phyloP scores from a whole-genome alignment of 1,140 invertebrate species.

The Drosophila sp. region DNA sequence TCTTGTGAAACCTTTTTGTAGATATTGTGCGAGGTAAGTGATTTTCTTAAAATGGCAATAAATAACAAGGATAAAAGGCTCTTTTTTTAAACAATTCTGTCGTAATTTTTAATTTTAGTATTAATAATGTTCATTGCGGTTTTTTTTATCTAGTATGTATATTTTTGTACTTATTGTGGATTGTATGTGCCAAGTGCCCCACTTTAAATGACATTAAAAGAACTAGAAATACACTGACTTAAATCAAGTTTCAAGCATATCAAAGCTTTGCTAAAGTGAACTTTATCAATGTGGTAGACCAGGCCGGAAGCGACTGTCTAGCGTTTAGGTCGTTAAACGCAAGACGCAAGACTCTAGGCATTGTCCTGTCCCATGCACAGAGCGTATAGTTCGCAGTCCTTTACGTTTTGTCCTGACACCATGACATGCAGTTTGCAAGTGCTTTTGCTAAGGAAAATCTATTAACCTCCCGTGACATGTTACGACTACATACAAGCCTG shows the following conservation, averaged over 20 bases:
- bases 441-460: constrained; percentile 74
- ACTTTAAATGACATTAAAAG: constrained; percentile 13
- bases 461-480: constrained; percentile 81
- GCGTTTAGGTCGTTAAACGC: constrained; percentile 7
- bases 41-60: too few relatives aligned
- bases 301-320: constrained; percentile 37
- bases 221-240: constrained; percentile 10
- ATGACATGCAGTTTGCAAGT: constrained; percentile 68
- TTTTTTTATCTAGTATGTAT: too few relatives aligned
- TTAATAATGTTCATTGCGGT: too few relatives aligned
- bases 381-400: constrained; percentile 20
- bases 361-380: constrained; percentile 1
- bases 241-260: constrained; percentile 30
- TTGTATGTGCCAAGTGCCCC: background rate
- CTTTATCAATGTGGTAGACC: constrained; percentile 39
- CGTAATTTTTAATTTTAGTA: too few relatives aligned
- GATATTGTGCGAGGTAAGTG: background rate
- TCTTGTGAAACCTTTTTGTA: background rate
- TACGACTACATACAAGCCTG: constrained; percentile 27
- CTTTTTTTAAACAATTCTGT: too few relatives aligned
- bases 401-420: constrained; percentile 52
- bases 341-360: constrained; percentile 13
- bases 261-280: constrained; percentile 34
- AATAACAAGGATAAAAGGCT: too few relatives aligned
- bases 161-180: too few relatives aligned